phyloP scores from a whole-genome alignment of 2,888 invertebrate species.

The Tetranychus piercei region DNA sequence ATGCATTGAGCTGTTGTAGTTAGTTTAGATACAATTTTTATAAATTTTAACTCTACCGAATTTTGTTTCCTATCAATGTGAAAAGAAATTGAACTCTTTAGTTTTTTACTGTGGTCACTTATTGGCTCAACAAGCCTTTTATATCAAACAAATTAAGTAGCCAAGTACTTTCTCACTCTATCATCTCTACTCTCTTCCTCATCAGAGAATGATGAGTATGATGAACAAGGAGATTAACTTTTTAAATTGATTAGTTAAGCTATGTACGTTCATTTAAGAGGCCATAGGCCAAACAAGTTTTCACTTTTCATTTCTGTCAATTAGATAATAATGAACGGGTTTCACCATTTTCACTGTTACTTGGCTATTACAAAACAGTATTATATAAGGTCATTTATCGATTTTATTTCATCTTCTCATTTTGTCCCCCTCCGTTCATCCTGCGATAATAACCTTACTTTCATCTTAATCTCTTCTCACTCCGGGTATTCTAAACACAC shows the following conservation, averaged over 20 bases:
- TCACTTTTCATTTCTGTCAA: neutral
- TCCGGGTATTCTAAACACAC: neutral
- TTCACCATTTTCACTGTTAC: neutral
- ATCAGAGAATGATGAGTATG: neutral
- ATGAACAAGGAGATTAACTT: neutral
- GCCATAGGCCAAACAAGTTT: slow-evolving; percentile 8
- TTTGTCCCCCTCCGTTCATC: neutral
- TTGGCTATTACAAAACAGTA: neutral
- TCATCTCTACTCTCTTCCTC: neutral
- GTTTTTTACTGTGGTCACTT: neutral
- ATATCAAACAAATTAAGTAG: neutral
- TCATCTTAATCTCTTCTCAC: neutral
- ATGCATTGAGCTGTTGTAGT: neutral
- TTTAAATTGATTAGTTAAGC: slow-evolving; percentile 7
- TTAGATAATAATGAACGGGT: neutral
- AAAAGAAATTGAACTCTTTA: too few species aligned
- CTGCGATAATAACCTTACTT: neutral
- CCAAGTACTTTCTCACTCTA: neutral
- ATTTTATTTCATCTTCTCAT: neutral
- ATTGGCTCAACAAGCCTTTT: neutral
- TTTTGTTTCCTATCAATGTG: too few species aligned
- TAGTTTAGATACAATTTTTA: too few species aligned
- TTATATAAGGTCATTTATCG: neutral
- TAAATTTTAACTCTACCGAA: too few species aligned
- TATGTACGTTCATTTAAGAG: neutral